Evolutionary conservation across 2,888 invertebrate species (phyloP).

Genomic region (Cheilosia impressa): DNA sequence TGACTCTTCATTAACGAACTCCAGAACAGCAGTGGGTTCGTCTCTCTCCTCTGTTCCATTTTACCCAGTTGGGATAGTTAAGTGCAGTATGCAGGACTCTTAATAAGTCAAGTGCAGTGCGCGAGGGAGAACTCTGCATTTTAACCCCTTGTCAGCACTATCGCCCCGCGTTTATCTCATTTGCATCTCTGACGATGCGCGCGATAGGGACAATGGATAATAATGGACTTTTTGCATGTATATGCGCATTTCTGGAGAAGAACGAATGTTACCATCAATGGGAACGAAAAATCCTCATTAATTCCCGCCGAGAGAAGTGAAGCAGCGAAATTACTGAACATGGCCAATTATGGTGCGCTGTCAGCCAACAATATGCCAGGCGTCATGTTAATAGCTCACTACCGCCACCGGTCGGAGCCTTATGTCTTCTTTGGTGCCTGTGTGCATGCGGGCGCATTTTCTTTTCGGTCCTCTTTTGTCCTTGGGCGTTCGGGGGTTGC

Average conservation of each 20-base stretch:
- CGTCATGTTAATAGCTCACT: constrained; percentile 38
- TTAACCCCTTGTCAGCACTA: constrained; percentile 33
- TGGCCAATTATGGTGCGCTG: constrained; percentile 52
- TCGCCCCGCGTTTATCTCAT: constrained; percentile 55
- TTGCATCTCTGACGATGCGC: constrained; percentile 53
- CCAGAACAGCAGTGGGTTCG: constrained; percentile 36
- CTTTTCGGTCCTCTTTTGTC: constrained; percentile 15
- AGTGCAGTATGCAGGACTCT: constrained; percentile 64
- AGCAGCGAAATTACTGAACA: constrained; percentile 55
- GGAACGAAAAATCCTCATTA: constrained; percentile 21
- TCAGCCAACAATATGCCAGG: constrained; percentile 40
- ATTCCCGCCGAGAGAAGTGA: constrained; percentile 4
- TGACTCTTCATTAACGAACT: constrained; percentile 66
- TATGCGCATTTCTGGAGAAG: not conserved
- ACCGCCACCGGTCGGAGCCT: not conserved
- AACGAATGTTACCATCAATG: constrained; percentile 46
- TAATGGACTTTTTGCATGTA: not conserved
- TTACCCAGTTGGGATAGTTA: constrained; percentile 44
- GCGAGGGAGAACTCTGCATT: constrained; percentile 33
- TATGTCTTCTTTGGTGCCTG: constrained; percentile 1
- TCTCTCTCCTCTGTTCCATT: not conserved
- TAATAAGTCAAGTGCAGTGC: constrained; percentile 68
- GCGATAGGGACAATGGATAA: constrained; percentile 48
- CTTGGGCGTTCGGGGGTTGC: constrained; percentile 4
- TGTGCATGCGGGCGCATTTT: not conserved